Conservation (phyloP, 2,888 invertebrate genomes). For the Monopis laevigella region DNA sequence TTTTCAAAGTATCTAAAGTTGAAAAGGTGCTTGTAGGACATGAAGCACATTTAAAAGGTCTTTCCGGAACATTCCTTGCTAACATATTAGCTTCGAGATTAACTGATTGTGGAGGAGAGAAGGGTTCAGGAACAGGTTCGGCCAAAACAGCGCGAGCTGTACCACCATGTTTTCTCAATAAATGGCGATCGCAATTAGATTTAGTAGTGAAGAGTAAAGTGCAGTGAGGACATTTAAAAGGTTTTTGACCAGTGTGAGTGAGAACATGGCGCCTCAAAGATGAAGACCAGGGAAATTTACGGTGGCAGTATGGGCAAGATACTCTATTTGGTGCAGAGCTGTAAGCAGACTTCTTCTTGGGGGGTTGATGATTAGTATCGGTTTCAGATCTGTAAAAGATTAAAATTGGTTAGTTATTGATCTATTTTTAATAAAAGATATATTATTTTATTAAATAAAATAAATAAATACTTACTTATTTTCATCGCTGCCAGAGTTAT, state of each 20-base stretch:
- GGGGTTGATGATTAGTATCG: slow-evolving; percentile 63
- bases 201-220: slow-evolving; percentile 95
- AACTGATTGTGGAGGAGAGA: slow-evolving; percentile 32
- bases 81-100: slow-evolving; percentile 34
- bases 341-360: slow-evolving; percentile 93
- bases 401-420: no score
- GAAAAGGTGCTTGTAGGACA: slow-evolving; percentile 87
- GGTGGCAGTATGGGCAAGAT: slow-evolving; percentile 90
- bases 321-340: slow-evolving; percentile 94
- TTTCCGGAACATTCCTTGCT: slow-evolving; percentile 75
- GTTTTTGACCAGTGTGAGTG: slow-evolving; percentile 96
- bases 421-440: neutral
- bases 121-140: slow-evolving; percentile 41
- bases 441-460: neutral
- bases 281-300: slow-evolving; percentile 97
- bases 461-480: slow-evolving; percentile 65
- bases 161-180: slow-evolving; percentile 82
- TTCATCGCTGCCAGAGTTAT: slow-evolving; percentile 85
- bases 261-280: slow-evolving; percentile 93
- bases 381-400: slow-evolving; percentile 70
- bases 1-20: slow-evolving; percentile 79
- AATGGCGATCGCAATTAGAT: slow-evolving; percentile 95
- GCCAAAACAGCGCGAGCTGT: slow-evolving; percentile 53
- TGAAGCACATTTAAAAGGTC: slow-evolving; percentile 80
- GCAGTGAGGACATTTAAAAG: slow-evolving; percentile 94